Percentiles rank a stretch among this genome's conserved stretches.
Evolutionary conservation across 2,797 vertebrate species (phyloP).

Genomic region (Hylomyscus alleni): DNA sequence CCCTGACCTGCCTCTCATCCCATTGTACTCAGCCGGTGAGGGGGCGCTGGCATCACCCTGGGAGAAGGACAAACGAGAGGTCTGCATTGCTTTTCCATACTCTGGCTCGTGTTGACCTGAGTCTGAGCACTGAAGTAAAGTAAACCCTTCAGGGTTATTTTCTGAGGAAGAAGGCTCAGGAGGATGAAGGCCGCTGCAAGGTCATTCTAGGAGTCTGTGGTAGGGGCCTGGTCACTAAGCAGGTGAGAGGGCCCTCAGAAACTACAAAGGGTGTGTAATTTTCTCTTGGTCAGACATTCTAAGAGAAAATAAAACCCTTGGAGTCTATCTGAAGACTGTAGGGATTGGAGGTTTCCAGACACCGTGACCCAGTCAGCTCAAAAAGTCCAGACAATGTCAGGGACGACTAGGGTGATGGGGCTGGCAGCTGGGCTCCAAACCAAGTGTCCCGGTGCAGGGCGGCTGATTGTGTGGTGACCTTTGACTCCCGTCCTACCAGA

Average conservation of each 20-base stretch:
- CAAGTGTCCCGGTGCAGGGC: neutral
- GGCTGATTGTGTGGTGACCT: neutral
- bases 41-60: neutral
- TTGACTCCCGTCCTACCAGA: neutral
- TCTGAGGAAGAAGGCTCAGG: neutral
- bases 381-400: slow-evolving; percentile 48
- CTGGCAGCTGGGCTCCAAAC: slow-evolving; percentile 60
- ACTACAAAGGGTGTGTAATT: neutral
- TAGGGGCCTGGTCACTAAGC: neutral
- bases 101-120: neutral
- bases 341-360: slow-evolving; percentile 60
- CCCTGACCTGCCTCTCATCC: neutral
- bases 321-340: neutral
- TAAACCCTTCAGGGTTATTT: neutral
- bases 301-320: neutral
- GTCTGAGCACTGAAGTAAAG: neutral
- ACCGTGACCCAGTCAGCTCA: neutral
- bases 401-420: neutral
- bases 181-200: neutral
- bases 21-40: no score
- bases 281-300: slow-evolving; percentile 33
- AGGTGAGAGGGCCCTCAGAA: neutral
- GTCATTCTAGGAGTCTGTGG: neutral
- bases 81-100: neutral
- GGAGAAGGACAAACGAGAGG: neutral